Base-by-base conservation (phyloP, 2,113 vertebrate species). In the Uria aalge region DNA sequence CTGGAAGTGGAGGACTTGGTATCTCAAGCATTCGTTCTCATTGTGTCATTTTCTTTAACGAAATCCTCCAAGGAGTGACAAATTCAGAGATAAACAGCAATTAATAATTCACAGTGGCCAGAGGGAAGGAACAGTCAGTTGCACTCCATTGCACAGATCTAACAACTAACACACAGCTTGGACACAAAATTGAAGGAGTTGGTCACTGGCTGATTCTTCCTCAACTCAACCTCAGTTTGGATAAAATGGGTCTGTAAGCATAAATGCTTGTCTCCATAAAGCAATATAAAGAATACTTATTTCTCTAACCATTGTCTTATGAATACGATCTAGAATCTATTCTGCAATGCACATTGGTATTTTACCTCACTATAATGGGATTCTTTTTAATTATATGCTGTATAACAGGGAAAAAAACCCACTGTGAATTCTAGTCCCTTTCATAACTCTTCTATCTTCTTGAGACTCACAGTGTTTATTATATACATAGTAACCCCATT, bases 81-180 rank as follows among this genome's bases (percentile, higher is more conserved):
- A 92, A 95, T 62, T 73, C 71, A 47, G 95, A 91, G 79, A 91
- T 79, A 95, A 97, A 95, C 60, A 97, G 48, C 80, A 95, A 96
- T 96, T 96, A 95, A 95, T 96, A 95, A 95, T 95, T 94, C 80
- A 97, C 73, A 72, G 34, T 76, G 89, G 66, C 84, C 86, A 79
- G 91, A 94, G 89, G 86, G 80, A 85, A 95, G 62, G 69, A 90
- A 75, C 45, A 89, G 86, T 41, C 1, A 0, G 66, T 62, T 91
- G 45, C 86, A 82, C 69, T 92, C 88, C 86, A 38, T 85, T 91
- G 92, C 14, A 10, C 94, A 91, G 41, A 55, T 69, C 69, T 94
- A 92, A 84, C 79, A 63, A 32, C 71, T 80, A 67, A 60, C 40
- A 41, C n/a, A 77, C 23, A 78, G 62, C 29, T 56, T 81, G 66